Evolutionary conservation across 2,888 invertebrate genomes (phyloP).

Genomic region (Sclerodermus sp.): DNA sequence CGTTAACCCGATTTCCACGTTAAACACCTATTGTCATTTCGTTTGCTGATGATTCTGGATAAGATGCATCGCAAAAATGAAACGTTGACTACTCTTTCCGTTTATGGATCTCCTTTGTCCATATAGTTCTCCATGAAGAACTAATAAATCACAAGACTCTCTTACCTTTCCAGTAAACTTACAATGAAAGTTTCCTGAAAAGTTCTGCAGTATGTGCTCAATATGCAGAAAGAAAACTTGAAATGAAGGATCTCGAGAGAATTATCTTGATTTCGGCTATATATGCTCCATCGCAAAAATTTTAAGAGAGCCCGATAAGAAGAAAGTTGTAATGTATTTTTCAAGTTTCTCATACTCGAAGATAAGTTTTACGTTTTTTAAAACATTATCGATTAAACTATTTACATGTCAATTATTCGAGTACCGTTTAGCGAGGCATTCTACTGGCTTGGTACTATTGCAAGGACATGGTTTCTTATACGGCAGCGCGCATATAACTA

Average conservation of each 20-base stretch:
- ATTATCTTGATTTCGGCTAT: neutral
- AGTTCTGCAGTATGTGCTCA: neutral
- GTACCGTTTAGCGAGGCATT: too few relatives aligned
- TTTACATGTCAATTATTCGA: too few relatives aligned
- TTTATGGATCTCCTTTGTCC: slow-evolving; percentile 6
- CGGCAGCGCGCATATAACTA: slow-evolving; percentile 1
- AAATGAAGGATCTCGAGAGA: neutral
- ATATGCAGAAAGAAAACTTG: neutral
- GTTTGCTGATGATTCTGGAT: slow-evolving; percentile 13
- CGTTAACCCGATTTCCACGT: slow-evolving; percentile 34
- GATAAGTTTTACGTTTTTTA: too few relatives aligned
- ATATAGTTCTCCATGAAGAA: slow-evolving; percentile 2
- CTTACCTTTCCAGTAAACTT: neutral
- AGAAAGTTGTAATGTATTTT: too few relatives aligned
- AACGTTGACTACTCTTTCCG: slow-evolving; percentile 26
- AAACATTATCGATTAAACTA: too few relatives aligned
- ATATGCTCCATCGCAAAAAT: neutral
- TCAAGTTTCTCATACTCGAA: too few relatives aligned
- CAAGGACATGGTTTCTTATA: slow-evolving; percentile 12
- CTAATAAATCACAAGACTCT: slow-evolving; percentile 19
- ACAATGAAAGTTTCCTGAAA: neutral
- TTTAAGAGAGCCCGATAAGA: too few relatives aligned
- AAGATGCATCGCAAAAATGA: slow-evolving; percentile 14
- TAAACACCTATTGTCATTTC: slow-evolving; percentile 31
- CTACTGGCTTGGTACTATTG: neutral